Base-by-base conservation (phyloP, 2,113 vertebrate genomes). In the Gavialis gangeticus region DNA sequence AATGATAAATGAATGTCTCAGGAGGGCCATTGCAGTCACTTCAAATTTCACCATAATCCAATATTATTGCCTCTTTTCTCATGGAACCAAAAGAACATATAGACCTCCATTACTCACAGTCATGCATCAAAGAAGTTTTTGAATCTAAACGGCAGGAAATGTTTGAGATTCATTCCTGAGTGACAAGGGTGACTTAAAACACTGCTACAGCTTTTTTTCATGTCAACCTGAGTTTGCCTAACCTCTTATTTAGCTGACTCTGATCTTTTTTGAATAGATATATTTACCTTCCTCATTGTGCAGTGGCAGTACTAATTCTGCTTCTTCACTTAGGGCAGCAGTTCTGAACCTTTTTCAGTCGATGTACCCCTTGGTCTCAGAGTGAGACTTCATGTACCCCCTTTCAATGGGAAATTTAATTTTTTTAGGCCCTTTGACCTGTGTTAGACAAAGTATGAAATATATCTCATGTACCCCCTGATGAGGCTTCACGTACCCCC, bases 1-100 rank as follows among this genome's bases (percentile, higher is more conserved):
- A 96, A 94, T 95, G 91, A 93, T 88, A 90, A 96, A 90, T 92
- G 76, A 95, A 95, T 95, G 88, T 63, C 93, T 94, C 21, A 14
- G 69, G 91, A 71, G 82, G 79, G 83, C 92, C 96, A 93, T 95
- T 90, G 96, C 91, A 96, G 94, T 91, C 87, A 77, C 73, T 95
- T 96, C 84, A 86, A 87, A 89, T 87, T 93, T 95, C 94, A 96
- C 91, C 56, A 88, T 91, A 91, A 95, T 89, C 59, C 83, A 94
- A 75, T 3, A 2, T 90, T 90, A 84, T 71, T 89, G 84, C 55
- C 89, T 92, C 37, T 86, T 56, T 24, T 69, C 46, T 37, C 34
- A 76, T 62, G 90, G 75, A 64, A 95, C 91, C 46, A 90, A 89
- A 88, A 88, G 83, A 64, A n/a, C 15, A 63, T 18, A 37, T 63